A percentile compares a stretch with the other conserved stretches of the same genome.
Conservation (phyloP, 2,113 vertebrate genomes). For the Pseudorhombus dupliciocellatus region DNA sequence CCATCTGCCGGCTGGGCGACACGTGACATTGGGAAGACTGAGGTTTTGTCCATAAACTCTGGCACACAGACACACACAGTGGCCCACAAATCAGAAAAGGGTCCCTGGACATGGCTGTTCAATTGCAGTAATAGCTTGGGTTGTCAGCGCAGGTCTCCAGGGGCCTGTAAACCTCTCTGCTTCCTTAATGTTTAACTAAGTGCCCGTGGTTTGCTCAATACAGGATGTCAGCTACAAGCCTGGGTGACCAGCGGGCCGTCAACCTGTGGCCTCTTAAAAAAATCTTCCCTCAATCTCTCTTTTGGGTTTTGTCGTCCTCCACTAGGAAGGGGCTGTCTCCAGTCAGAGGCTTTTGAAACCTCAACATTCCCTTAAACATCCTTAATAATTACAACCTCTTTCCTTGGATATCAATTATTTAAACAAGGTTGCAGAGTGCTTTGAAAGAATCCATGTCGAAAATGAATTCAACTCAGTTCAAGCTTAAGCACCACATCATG, state of each 20-base stretch:
- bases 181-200: slow-evolving; percentile 46
- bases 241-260: slow-evolving; percentile 3
- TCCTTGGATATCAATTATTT: too few species aligned
- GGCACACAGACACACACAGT: slow-evolving; percentile 23
- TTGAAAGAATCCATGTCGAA: too few species aligned
- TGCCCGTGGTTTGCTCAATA: slow-evolving; percentile 8
- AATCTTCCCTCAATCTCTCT: not conserved
- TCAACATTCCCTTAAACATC: too few species aligned
- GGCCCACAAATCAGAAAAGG: slow-evolving; percentile 53
- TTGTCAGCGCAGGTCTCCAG: slow-evolving; percentile 49
- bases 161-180: slow-evolving; percentile 40
- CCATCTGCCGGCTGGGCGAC: slow-evolving; percentile 7
- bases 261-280: slow-evolving; percentile 7
- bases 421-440: too few species aligned
- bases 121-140: slow-evolving; percentile 58
- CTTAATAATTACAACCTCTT: too few species aligned
- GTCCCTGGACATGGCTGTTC: slow-evolving; percentile 32
- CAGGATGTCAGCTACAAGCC: slow-evolving; percentile 14
- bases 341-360: too few species aligned
- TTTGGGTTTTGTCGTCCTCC: not conserved
- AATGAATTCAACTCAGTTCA: too few species aligned
- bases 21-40: slow-evolving; percentile 13
- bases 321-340: not conserved
- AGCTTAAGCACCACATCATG: too few species aligned
- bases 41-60: slow-evolving; percentile 13